Conservation (phyloP, 2,113 vertebrate genomes). For the Chaenogobius annularis region DNA sequence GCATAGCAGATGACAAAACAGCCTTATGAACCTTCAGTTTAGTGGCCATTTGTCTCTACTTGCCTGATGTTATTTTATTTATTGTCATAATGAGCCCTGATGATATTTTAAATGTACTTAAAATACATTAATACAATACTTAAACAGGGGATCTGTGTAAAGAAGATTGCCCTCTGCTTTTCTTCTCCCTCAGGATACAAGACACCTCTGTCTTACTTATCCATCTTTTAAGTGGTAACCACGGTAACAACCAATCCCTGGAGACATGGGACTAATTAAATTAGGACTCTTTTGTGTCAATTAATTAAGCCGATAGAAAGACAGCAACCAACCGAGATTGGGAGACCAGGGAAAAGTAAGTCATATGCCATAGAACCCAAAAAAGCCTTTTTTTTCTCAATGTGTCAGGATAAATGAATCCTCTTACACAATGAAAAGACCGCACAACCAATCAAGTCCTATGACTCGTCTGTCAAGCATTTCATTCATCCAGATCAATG, state of each 20-base stretch:
- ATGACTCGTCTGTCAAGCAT: not conserved
- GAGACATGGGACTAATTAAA: slow-evolving; percentile 83
- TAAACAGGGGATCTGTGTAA: not conserved
- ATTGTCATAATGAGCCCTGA: not conserved
- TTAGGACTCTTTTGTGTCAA: slow-evolving; percentile 83
- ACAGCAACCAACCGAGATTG: slow-evolving; percentile 54
- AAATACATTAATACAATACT: not conserved
- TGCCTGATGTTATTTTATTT: not conserved
- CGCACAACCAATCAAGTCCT: slow-evolving; percentile 8
- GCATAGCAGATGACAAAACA: not conserved
- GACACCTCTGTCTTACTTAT: slow-evolving; percentile 71
- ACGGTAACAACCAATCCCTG: slow-evolving; percentile 77
- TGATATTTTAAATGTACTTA: not conserved
- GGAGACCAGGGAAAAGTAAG: slow-evolving; percentile 36
- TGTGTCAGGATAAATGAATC: slow-evolving; percentile 31
- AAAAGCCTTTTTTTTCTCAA: slow-evolving; percentile 14
- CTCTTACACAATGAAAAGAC: slow-evolving; percentile 25
- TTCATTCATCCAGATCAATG: not conserved
- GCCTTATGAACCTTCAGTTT: not conserved
- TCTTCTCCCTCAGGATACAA: slow-evolving; percentile 54
- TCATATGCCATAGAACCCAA: slow-evolving; percentile 24
- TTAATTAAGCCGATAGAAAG: slow-evolving; percentile 79
- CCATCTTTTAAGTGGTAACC: slow-evolving; percentile 80
- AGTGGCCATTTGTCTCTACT: not conserved
- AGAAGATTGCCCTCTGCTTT: slow-evolving; percentile 13